phyloP scores from a whole-genome alignment of 2,113 vertebrate genomes.

The Tachysurus vachellii region DNA sequence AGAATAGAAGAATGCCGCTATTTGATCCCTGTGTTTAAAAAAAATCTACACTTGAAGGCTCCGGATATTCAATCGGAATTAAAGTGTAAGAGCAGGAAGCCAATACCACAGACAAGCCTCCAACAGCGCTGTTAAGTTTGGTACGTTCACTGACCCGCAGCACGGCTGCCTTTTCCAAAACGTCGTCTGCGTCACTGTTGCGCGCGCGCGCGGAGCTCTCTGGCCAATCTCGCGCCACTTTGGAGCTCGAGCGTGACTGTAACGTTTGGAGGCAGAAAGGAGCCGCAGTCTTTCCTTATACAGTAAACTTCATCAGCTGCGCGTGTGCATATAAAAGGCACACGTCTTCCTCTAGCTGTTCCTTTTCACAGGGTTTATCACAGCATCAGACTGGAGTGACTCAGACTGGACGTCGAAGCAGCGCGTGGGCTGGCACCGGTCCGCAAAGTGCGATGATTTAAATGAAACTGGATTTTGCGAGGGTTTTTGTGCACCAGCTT shows the following conservation, averaged over 20 bases:
- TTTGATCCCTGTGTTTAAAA: not conserved
- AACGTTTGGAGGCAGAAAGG: not conserved
- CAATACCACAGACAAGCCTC: not conserved
- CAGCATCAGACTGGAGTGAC: not conserved
- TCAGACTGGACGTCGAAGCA: conserved; percentile 16
- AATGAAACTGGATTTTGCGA: conserved; percentile 7
- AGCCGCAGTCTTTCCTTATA: not conserved
- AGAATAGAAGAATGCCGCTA: not conserved
- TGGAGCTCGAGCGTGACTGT: conserved; percentile 1
- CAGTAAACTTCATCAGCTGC: conserved; percentile 15
- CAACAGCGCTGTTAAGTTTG: not conserved
- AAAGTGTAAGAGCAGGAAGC: not conserved
- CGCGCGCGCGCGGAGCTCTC: conserved; percentile 11
- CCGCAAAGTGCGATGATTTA: conserved; percentile 19
- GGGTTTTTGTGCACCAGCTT: not conserved
- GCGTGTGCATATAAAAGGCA: not conserved
- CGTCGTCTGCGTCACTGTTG: conserved; percentile 20
- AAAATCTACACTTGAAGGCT: not conserved
- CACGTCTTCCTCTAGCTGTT: not conserved
- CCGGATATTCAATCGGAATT: not conserved
- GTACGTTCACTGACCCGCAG: not conserved
- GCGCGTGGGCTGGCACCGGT: not conserved
- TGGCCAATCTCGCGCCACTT: not conserved
- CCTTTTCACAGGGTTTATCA: not conserved
- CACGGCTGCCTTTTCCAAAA: not conserved